Conservation (phyloP, 2,797 vertebrate genomes). For the Peromyscus aztecus region DNA sequence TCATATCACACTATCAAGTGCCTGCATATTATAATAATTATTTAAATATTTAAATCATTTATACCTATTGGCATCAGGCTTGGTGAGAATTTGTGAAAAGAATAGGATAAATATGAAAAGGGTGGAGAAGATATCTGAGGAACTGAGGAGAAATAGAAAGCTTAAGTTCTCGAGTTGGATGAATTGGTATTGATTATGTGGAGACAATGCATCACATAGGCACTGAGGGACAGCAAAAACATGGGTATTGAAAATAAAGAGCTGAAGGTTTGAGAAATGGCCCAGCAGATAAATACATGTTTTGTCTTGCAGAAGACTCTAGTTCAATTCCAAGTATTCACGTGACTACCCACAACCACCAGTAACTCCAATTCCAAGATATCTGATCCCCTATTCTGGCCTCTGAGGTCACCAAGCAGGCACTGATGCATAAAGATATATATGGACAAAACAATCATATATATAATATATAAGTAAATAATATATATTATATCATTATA, state of each 20-base stretch:
- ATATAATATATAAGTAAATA: background rate
- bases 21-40: background rate
- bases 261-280: background rate
- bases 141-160: background rate
- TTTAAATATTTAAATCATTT: background rate
- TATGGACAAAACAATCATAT: background rate
- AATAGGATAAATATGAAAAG: background rate
- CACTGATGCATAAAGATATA: background rate
- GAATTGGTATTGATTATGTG: background rate
- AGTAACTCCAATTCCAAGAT: background rate
- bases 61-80: background rate
- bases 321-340: background rate
- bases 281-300: background rate
- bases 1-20: background rate
- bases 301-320: background rate
- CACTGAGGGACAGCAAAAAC: background rate
- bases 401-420: background rate
- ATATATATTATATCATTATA: too few relatives aligned
- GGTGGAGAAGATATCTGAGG: background rate
- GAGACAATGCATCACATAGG: rapidly evolving
- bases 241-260: background rate
- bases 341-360: too few relatives aligned
- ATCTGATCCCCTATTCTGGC: background rate
- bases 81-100: background rate
- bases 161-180: background rate